Evolutionary conservation across 1,140 invertebrate genomes (phyloP).

Genomic region (Trichonephila clavipes): DNA sequence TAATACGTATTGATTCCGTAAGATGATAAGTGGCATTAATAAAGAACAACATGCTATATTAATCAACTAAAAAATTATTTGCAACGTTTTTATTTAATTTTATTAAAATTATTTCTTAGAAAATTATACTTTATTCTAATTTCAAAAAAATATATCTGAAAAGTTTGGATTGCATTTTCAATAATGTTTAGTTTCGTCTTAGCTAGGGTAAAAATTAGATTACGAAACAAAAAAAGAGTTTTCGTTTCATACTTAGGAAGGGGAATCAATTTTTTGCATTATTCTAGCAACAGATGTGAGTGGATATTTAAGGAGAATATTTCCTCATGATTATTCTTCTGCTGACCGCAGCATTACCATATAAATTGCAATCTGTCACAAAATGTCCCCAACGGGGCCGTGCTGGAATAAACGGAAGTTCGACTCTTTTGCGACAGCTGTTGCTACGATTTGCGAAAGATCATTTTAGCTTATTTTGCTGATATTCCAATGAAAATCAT

Average conservation of each 20-base stretch:
- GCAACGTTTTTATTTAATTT: no score
- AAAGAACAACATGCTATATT: no score
- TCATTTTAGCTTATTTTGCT: constrained; percentile 9
- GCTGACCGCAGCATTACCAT: constrained; percentile 29
- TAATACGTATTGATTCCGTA: no score
- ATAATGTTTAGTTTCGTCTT: no score
- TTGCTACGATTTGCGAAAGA: not conserved
- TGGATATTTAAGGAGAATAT: not conserved
- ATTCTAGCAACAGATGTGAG: not conserved
- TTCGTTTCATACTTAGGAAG: not conserved
- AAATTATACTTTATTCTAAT: no score
- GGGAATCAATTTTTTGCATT: not conserved
- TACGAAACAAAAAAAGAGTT: no score
- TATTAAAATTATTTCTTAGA: no score
- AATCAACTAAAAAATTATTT: no score
- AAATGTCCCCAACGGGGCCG: not conserved
- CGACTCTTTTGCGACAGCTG: not conserved
- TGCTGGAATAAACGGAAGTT: not conserved
- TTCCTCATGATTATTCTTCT: constrained; percentile 23
- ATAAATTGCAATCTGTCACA: constrained; percentile 53
- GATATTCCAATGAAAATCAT: not conserved
- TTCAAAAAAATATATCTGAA: no score
- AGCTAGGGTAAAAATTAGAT: no score
- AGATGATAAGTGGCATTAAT: no score
- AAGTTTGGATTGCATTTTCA: no score